phyloP scores from a whole-genome alignment of 2,797 vertebrate species.

The Masticophis lateralis region DNA sequence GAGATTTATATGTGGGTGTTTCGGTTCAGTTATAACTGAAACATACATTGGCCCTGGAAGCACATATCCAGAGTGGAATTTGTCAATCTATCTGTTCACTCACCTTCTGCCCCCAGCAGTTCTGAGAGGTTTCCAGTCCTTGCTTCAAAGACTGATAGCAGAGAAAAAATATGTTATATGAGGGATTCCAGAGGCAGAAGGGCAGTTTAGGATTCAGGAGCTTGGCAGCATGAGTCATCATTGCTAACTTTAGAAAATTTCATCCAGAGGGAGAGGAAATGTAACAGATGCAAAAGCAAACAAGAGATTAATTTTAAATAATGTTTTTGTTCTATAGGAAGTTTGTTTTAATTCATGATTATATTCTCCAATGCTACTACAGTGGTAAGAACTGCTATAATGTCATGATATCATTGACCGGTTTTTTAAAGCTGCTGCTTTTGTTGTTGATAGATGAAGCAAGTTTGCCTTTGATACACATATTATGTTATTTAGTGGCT shows the following conservation, averaged over 20 bases:
- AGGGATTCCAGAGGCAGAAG: neutral
- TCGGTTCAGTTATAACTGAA: neutral
- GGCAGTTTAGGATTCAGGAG: neutral
- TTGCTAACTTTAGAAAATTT: neutral
- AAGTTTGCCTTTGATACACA: conserved; percentile 47
- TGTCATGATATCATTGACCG: conserved; percentile 15
- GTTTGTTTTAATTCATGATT: neutral
- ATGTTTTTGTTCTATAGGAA: neutral
- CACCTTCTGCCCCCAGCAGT: too few species aligned
- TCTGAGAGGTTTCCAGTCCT: neutral
- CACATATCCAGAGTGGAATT: neutral
- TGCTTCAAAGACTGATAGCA: neutral
- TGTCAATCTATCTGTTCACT: neutral
- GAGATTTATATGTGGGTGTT: neutral
- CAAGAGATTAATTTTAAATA: neutral
- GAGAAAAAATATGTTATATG: neutral
- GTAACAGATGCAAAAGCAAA: neutral
- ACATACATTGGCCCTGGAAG: neutral
- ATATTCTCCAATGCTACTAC: conserved; percentile 7
- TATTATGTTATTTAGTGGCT: conserved; percentile 63
- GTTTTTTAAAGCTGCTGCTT: neutral
- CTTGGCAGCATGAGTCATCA: neutral
- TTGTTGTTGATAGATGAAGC: conserved; percentile 42
- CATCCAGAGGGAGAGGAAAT: neutral
- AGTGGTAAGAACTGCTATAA: conserved; percentile 3